Percentiles rank a stretch among this genome's conserved stretches.
Conservation (phyloP, 2,113 vertebrate species). For the Rhizomys pruinosus region DNA sequence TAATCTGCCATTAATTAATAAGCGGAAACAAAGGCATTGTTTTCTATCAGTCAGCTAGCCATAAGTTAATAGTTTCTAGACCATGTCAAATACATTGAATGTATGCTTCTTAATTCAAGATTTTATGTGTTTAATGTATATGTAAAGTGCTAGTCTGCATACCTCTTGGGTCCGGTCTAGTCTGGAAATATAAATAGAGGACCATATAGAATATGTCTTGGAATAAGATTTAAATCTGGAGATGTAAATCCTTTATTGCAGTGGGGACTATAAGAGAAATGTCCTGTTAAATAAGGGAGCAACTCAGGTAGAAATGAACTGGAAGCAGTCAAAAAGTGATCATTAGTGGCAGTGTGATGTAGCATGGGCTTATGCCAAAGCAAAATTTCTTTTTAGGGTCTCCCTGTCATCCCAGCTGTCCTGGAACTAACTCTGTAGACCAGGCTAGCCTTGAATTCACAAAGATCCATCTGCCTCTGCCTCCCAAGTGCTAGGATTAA, state of each 20-base stretch:
- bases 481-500: too few species aligned
- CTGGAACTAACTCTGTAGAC: too few species aligned
- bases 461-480: too few species aligned
- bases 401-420: too few species aligned
- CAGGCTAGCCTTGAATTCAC: too few species aligned
- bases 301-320: conserved; percentile 45
- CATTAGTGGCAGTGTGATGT: not conserved
- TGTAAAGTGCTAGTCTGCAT: conserved; percentile 50
- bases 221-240: conserved; percentile 43
- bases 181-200: conserved; percentile 51
- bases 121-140: conserved; percentile 69
- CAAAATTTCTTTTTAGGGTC: too few species aligned
- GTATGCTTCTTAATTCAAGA: conserved; percentile 64
- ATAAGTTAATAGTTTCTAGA: conserved; percentile 44
- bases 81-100: conserved; percentile 16
- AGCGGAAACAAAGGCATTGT: conserved; percentile 37
- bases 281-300: conserved; percentile 1
- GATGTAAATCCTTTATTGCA: not conserved
- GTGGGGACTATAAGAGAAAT: not conserved
- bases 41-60: conserved; percentile 5
- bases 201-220: not conserved
- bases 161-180: conserved; percentile 30
- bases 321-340: conserved; percentile 21
- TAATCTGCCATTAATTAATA: conserved; percentile 21
- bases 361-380: too few species aligned